Evolutionary conservation across 2,888 invertebrate species (phyloP).

Genomic region (Fissipunctia ypsillon): DNA sequence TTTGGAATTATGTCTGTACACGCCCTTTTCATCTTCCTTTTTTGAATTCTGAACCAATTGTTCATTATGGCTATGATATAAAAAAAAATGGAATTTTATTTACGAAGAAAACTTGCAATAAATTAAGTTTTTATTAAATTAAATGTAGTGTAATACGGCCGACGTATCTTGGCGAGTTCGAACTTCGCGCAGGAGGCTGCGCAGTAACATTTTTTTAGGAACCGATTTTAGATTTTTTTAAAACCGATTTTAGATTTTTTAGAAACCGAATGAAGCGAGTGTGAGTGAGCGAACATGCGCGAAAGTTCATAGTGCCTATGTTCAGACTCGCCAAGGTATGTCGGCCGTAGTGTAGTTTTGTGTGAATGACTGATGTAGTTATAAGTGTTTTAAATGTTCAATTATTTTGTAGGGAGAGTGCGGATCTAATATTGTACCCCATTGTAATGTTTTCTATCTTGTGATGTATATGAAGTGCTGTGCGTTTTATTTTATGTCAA

Average conservation of each 20-base stretch:
- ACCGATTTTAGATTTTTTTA: no score
- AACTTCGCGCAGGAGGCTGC: no score
- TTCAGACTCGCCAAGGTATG: no score
- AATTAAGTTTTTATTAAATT: slow-evolving; percentile 32
- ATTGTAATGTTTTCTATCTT: slow-evolving; percentile 71
- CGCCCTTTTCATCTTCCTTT: not conserved
- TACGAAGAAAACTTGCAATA: slow-evolving; percentile 16
- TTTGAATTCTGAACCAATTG: not conserved
- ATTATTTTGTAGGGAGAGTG: slow-evolving; percentile 65
- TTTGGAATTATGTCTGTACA: not conserved
- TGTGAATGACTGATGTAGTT: slow-evolving; percentile 71
- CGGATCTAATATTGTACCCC: slow-evolving; percentile 60
- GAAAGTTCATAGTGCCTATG: no score
- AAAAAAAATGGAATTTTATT: not conserved
- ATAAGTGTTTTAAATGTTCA: slow-evolving; percentile 66
- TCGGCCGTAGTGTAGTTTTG: no score
- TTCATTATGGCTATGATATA: slow-evolving; percentile 45
- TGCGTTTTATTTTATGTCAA: slow-evolving; percentile 72
- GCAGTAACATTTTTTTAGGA: no score
- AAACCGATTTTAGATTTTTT: no score
- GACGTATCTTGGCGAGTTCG: no score
- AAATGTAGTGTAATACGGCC: slow-evolving; percentile 27
- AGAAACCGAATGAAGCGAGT: no score
- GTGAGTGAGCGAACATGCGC: no score
- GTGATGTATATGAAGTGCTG: slow-evolving; percentile 73